Percentiles rank a stretch among this genome's conserved stretches.
Evolutionary conservation across 53 echinoderm and acorn worm genomes (phyloP).

Genomic region (Holothuria scabra): DNA sequence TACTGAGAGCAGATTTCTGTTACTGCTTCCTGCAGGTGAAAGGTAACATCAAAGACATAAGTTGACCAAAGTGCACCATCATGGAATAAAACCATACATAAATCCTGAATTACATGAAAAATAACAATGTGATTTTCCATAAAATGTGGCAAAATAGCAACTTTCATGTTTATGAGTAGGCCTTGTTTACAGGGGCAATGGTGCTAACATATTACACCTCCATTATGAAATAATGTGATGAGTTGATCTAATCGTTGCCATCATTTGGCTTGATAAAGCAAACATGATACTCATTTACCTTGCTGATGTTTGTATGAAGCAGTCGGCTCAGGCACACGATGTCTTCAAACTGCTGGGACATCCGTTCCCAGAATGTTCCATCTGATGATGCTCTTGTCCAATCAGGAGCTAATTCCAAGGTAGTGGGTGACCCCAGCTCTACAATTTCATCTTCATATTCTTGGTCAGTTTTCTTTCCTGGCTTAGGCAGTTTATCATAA

Average conservation of each 20-base stretch:
- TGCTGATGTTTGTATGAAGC: slow-evolving; percentile 72
- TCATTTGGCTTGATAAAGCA: background rate
- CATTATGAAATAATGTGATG: too few relatives aligned
- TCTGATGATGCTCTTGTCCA: slow-evolving; percentile 79
- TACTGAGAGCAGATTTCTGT: slow-evolving; percentile 50
- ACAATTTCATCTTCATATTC: slow-evolving; percentile 10
- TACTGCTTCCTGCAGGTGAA: slow-evolving; percentile 53
- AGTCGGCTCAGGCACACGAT: slow-evolving; percentile 81
- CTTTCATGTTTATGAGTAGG: too few relatives aligned
- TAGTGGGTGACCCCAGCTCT: slow-evolving; percentile 48
- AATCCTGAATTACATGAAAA: too few relatives aligned
- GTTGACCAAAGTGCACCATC: too few relatives aligned
- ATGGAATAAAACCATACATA: too few relatives aligned
- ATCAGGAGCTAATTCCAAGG: slow-evolving; percentile 65
- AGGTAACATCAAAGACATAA: background rate
- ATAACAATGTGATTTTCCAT: too few relatives aligned
- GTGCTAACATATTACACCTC: too few relatives aligned
- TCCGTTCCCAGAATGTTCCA: slow-evolving; percentile 72
- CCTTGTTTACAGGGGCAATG: too few relatives aligned
- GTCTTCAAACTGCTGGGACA: slow-evolving; percentile 84
- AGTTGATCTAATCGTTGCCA: background rate
- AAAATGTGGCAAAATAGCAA: too few relatives aligned
- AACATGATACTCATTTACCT: slow-evolving; percentile 49
- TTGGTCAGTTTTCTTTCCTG: background rate
- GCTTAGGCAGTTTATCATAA: slow-evolving; percentile 11